Conservation (phyloP, 2,113 vertebrate species). For the Brevimyrus niger region DNA sequence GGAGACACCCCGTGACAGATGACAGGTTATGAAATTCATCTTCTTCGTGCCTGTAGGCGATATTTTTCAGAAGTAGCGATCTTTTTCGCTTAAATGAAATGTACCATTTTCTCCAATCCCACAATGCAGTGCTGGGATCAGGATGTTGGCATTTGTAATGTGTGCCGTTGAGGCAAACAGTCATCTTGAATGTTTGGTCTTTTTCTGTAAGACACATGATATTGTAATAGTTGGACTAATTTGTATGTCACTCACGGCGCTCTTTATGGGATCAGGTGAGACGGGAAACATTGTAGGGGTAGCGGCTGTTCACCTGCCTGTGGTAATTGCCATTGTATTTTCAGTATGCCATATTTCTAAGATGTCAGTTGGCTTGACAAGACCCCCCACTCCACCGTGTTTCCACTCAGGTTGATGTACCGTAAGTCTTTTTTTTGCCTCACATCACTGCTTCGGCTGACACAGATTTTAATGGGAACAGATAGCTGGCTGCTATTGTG, state of each 20-base stretch:
- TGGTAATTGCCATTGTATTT: background rate
- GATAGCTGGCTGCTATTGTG: background rate
- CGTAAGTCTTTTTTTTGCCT: background rate
- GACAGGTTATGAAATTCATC: background rate
- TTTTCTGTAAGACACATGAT: background rate
- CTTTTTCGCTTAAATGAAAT: background rate
- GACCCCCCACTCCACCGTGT: background rate
- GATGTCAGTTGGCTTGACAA: background rate
- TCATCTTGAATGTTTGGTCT: background rate
- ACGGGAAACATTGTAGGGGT: background rate
- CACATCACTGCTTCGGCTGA: background rate
- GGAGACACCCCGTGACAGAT: background rate
- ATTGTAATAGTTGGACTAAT: background rate
- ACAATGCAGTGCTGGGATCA: background rate
- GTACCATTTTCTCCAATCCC: background rate
- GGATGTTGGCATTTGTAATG: background rate
- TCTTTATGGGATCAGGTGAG: background rate
- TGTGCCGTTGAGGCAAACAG: background rate
- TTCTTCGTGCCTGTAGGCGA: background rate
- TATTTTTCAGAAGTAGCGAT: background rate
- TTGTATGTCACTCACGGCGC: background rate
- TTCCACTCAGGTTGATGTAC: background rate
- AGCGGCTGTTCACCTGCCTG: background rate
- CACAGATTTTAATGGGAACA: background rate
- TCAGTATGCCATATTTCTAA: background rate